Percentiles rank a stretch among this genome's conserved stretches.
These are phyloP conservation scores for Drosophila heteroneura DNA, from an alignment of 2,888 invertebrate species.

Conservation along the genomic window DNA sequence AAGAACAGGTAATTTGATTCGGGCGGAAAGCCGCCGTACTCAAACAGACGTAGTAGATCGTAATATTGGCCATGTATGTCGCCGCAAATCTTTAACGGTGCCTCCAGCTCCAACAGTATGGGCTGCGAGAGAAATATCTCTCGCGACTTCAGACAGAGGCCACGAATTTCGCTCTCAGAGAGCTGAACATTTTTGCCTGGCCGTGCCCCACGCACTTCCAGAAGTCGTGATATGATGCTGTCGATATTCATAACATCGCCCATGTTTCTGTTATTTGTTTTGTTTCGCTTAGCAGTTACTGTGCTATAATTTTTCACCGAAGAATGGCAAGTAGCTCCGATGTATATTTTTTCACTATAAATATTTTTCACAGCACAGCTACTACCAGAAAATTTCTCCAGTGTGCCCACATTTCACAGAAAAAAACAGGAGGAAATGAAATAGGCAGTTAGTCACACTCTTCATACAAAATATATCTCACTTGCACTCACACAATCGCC, in stretches of 20 bases:
- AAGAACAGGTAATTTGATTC: slow-evolving; percentile 99
- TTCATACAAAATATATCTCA: slow-evolving; percentile 22
- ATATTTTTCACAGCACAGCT: slow-evolving; percentile 80
- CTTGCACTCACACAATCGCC: slow-evolving; percentile 17
- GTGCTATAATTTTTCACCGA: slow-evolving; percentile 54
- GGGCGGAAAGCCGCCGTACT: slow-evolving; percentile 99
- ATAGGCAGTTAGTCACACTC: slow-evolving; percentile 61
- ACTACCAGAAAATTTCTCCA: slow-evolving; percentile 80
- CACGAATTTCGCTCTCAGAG: slow-evolving; percentile 98
- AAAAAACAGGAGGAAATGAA: slow-evolving; percentile 61
- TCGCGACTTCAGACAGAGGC: slow-evolving; percentile 98
- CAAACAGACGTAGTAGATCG: slow-evolving; percentile 98
- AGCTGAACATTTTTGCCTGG: slow-evolving; percentile 99
- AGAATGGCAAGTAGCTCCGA: slow-evolving; percentile 62
- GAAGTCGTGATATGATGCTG: slow-evolving; percentile 84
- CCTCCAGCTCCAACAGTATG: slow-evolving; percentile 98
- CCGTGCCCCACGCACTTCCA: slow-evolving; percentile 95
- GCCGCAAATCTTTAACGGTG: slow-evolving; percentile 99
- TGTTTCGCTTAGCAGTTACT: slow-evolving; percentile 49
- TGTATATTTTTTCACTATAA: slow-evolving; percentile 70
- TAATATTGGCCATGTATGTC: slow-evolving; percentile 99
- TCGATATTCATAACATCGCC: slow-evolving; percentile 85
- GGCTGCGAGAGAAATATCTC: slow-evolving; percentile 99
- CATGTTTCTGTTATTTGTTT: slow-evolving; percentile 73
- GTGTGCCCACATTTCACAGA: slow-evolving; percentile 69